Evolutionary conservation across 2,888 invertebrate genomes (phyloP).

Genomic region (Nomada fucata): DNA sequence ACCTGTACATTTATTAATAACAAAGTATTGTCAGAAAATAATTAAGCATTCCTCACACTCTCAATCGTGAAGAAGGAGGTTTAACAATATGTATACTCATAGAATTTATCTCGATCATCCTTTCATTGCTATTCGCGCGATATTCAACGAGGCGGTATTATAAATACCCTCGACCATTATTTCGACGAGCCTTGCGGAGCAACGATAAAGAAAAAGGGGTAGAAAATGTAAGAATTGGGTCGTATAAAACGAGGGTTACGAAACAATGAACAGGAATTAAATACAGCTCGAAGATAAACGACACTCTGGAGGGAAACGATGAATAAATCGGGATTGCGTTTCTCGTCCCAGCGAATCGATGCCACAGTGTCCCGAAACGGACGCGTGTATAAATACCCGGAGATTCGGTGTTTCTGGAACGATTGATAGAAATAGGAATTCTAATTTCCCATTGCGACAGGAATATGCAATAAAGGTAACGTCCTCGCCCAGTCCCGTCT

Average conservation of each 20-base stretch:
- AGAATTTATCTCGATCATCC: neutral
- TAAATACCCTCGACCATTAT: constrained; percentile 10
- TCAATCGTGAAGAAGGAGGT: neutral
- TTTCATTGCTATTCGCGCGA: neutral
- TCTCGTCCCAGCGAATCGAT: neutral
- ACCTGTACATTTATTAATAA: neutral
- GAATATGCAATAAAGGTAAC: constrained; percentile 15
- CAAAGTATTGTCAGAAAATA: no score
- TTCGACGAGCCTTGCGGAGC: neutral
- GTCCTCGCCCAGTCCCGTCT: neutral
- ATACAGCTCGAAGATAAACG: constrained; percentile 12
- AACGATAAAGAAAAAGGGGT: neutral
- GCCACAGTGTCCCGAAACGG: neutral
- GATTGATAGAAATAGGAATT: neutral
- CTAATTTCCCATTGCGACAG: constrained; percentile 22
- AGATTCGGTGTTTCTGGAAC: neutral
- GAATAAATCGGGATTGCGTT: constrained; percentile 8
- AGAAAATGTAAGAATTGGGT: constrained; percentile 4
- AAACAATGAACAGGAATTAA: constrained; percentile 11
- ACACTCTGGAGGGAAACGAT: neutral
- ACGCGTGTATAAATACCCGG: neutral
- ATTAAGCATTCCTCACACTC: no score
- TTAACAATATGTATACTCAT: neutral
- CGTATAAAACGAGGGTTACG: constrained; percentile 13
- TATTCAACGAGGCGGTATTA: neutral